Evolutionary conservation across 2,113 vertebrate genomes (phyloP).

Genomic region (Notothenia rossii): DNA sequence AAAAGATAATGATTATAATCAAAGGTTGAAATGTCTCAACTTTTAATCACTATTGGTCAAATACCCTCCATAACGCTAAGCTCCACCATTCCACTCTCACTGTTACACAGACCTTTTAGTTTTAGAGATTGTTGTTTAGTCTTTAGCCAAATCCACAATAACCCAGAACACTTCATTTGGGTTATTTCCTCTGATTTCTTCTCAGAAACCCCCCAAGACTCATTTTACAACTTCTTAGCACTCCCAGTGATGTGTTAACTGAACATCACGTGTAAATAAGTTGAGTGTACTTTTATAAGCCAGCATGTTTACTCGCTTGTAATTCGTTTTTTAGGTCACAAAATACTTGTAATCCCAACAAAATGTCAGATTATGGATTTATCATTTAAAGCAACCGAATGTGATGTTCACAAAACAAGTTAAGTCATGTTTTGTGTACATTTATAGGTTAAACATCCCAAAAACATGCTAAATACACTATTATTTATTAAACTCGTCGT

Average conservation of each 20-base stretch:
- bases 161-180: neutral
- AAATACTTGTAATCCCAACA: neutral
- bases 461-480: too few species aligned
- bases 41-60: neutral
- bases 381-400: neutral
- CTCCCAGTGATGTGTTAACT: neutral
- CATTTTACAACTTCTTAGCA: too few species aligned
- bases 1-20: neutral
- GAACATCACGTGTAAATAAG: neutral
- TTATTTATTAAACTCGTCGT: neutral
- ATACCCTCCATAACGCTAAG: neutral
- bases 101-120: neutral
- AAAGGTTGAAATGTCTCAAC: neutral
- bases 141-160: neutral
- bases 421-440: too few species aligned
- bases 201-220: neutral
- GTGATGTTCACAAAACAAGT: neutral
- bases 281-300: neutral
- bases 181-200: neutral
- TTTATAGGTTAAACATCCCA: too few species aligned
- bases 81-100: too few species aligned
- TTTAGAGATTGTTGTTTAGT: neutral
- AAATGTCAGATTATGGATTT: neutral
- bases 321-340: neutral
- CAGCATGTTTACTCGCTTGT: neutral